Base-by-base conservation (phyloP, 2,113 vertebrate genomes). In the Hydropotes inermis region DNA sequence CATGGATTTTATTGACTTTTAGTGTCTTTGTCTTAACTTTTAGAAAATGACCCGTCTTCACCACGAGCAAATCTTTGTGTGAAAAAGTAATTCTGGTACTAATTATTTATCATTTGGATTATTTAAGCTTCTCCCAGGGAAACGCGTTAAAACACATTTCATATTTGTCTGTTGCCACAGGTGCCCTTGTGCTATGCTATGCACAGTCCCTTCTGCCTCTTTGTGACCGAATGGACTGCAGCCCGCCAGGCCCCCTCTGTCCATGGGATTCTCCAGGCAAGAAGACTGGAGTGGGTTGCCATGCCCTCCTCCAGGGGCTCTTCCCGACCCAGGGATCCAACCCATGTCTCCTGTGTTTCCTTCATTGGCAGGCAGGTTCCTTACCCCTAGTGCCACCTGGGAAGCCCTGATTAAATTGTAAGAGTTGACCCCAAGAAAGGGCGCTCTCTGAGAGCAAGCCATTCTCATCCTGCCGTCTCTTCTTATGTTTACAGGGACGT, bases 261-360 rank as follows among this genome's bases (percentile, higher is more conserved):
- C n/a, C 67, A 23, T 0, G 67, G 67, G 67, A 6, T 23, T 70
- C 67, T 70, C n/a, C 10, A 23, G 67, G 19, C n/a, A 39, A 39
- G n/a, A 12, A 6, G 0, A 23, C 67, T 23, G 19, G 17, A 70
- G 64, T 36, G 33, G 64, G 9, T 11, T 9, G 17, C 64, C 64
- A 1, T 3, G n/a, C 67, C 19, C 19, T 70, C n/a, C 67, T 12
- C n/a, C 10, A 0, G 5, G 33, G 9, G n/a, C 12, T 70, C 67
- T 23, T 70, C n/a, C 67, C 12, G n/a, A 23, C 67, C n/a, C 67
- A 36, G n/a, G 19, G 1, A 70, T 12, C 67, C n/a, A 39, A 3
- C 23, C 67, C 2, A 11, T 0, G 10, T 6, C 64, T 36, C 64
- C 11, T 36, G 64, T 36, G n/a, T 4, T 2, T 36, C n/a, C n/a